phyloP scores from a whole-genome alignment of 2,888 invertebrate species.

The Flexamia atlantica region DNA sequence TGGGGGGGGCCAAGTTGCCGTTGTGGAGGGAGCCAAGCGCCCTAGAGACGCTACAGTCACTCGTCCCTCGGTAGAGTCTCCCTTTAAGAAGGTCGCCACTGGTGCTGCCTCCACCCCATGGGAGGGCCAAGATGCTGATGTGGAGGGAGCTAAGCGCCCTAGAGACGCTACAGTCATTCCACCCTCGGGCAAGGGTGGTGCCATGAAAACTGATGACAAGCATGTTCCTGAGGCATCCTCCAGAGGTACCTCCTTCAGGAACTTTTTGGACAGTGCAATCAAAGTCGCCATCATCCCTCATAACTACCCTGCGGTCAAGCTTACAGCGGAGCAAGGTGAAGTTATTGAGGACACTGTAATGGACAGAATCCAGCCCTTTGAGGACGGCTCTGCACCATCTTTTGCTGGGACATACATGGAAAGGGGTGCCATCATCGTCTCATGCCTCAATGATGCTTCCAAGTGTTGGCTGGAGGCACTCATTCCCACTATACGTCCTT shows the following conservation, averaged over 20 bases:
- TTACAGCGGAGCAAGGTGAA: slow-evolving; percentile 36
- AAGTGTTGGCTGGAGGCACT: neutral
- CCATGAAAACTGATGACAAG: neutral
- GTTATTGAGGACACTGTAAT: slow-evolving; percentile 11
- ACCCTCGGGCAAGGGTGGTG: neutral
- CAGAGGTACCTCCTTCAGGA: slow-evolving; percentile 11
- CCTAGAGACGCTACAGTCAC: neutral
- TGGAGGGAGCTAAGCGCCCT: neutral
- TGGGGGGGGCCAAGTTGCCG: neutral
- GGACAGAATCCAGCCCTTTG: neutral
- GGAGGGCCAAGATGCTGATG: neutral
- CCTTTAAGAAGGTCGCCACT: neutral
- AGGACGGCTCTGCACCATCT: neutral
- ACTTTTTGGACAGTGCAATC: neutral
- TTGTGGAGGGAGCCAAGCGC: neutral
- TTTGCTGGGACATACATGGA: slow-evolving; percentile 3
- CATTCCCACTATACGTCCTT: neutral
- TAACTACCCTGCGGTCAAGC: slow-evolving; percentile 32
- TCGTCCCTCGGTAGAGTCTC: too few species aligned
- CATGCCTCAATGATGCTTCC: neutral
- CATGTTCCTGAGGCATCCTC: slow-evolving; percentile 42
- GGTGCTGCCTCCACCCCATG: neutral
- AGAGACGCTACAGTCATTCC: neutral
- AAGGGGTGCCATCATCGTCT: neutral
- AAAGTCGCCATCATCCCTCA: slow-evolving; percentile 10